Evolutionary conservation across 2,797 vertebrate genomes (phyloP), one percentile per base, ranked within the genome.

Genomic region (Poeciliopsis presidionis): DNA sequence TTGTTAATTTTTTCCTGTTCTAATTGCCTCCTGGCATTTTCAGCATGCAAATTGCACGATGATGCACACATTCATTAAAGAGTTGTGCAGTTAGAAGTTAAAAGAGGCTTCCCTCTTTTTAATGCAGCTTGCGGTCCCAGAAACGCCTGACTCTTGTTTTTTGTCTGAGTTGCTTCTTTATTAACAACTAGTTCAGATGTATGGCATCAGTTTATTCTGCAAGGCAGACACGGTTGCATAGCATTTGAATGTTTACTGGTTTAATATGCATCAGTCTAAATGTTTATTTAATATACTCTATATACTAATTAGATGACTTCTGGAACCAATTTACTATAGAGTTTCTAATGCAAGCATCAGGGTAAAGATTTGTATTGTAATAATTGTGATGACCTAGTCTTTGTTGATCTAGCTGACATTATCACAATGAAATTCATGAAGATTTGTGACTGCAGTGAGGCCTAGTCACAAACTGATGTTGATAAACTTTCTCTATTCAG

Each of bases 11-110:
- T 51, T 25, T 72, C 8, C 16, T 41, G 39, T 53, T 65, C 36
- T 41, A 45, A 5, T 57, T 61, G 55, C 47, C 41, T 81, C 47
- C 11, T 43, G 25, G 30, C 30, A 20, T 57, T 57, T 46, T 45
- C 46, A 57, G 41, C 25, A 5, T 3, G 67, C 11, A 65, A 72
- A 2, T 51, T 65, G 22, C 69, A 67, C 59, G 20, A 41, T 57
- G 43, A 74, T 47, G 59, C 36, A 51, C 43, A 76, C 49, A 51
- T 46, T 74, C 36, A 70, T 75, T 67, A 86, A 75, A 12, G 18
- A 33, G 70, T 73, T 72, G 41, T 7, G 28, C 33, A 45, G 4
- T 59, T 45, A 36, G 30, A 78, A 41, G 22, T 16, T 47, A 72
- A 45, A 63, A 13, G 33, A 33, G 28, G 16, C 7, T 20, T 47